Evolutionary conservation across 92 coral and sea anemone species (phyloP), one percentile per base, ranked within the genome.

Genomic region (Isaurus tuberculatus): DNA sequence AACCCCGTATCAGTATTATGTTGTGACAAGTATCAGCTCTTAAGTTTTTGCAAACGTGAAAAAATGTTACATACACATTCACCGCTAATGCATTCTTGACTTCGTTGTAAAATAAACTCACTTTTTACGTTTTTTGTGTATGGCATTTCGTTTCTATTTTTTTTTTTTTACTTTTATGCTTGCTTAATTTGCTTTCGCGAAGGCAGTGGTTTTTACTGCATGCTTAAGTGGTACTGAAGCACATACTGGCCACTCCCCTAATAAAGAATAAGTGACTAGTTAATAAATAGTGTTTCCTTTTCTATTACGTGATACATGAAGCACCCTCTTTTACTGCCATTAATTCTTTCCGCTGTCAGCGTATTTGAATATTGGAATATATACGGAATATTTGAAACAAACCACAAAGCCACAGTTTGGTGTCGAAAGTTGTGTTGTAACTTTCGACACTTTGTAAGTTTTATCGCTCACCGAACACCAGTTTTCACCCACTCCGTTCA

Each of bases 171-270:
- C 53, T 46, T 46, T 46, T 46, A 15, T 55, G 27, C 63, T 55
- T 20, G 7, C n/a, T 53, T 53, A 53, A 4, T 19, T 55, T 55
- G 8, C 5, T 19, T 55, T 53, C n/a, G 25, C 23, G 63, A 14
- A 57, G 10, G 7, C n/a, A n/a, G 36, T 3, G 36, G 4, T 58
- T 13, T 58, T 48, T 26, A 28, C 36, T 58, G n/a, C 4, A 20
- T 29, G 48, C n/a, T 48, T 77, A 64, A 49, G 82, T 77, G 44
- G 80, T 10, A 70, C 55, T 34, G 65, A 61, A 17, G 80, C 66
- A 61, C 51, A 27, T 51, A 48, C 63, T 22, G 51, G 80, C 29
- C 42, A 37, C 43, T 74, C 22, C 80, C 80, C 26, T 74, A 63
- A 74, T 26, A 30, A 72, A 43, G 19, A 13, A 46, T 32, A 13